Conservation (phyloP, 2,797 vertebrate genomes). For the Melanotaenia pygmaea region DNA sequence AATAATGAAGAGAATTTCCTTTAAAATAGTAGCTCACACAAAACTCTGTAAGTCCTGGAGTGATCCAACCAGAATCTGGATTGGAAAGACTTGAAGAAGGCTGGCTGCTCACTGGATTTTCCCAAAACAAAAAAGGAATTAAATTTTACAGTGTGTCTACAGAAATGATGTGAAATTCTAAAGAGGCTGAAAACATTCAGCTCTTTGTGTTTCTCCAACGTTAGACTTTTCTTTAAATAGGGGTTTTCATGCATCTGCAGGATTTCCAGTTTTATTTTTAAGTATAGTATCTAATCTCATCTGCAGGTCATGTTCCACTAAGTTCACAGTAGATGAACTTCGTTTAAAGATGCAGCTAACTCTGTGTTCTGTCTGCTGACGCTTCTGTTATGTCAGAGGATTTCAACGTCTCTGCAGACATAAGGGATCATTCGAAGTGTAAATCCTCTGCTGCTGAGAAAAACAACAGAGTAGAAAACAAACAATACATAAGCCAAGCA, state of each 20-base stretch:
- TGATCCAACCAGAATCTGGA: too few relatives aligned
- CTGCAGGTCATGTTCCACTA: not conserved
- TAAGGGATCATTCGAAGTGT: conserved; percentile 62
- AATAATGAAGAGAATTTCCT: too few relatives aligned
- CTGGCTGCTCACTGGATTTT: too few relatives aligned
- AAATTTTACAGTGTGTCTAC: too few relatives aligned
- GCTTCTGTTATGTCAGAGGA: conserved; percentile 71
- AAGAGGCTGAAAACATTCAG: too few relatives aligned
- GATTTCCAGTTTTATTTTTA: conserved; percentile 4
- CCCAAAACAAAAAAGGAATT: too few relatives aligned
- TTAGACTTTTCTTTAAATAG: not conserved
- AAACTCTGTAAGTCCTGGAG: too few relatives aligned
- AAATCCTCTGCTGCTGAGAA: conserved; percentile 42
- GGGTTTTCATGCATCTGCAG: conserved; percentile 7
- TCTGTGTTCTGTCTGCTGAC: conserved; percentile 59
- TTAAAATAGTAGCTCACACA: too few relatives aligned
- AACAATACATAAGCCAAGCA: conserved; percentile 10
- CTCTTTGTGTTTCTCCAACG: not conserved
- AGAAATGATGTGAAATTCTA: too few relatives aligned
- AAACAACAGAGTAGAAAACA: not conserved
- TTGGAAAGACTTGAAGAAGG: too few relatives aligned
- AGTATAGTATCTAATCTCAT: conserved; percentile 7
- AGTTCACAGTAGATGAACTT: not conserved
- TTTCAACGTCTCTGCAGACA: conserved; percentile 60
- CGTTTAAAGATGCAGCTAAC: conserved; percentile 2